Evolutionary conservation across 2,113 vertebrate genomes (phyloP), one percentile per base, ranked within the genome.

Genomic region (Gasterosteus nipponicus): DNA sequence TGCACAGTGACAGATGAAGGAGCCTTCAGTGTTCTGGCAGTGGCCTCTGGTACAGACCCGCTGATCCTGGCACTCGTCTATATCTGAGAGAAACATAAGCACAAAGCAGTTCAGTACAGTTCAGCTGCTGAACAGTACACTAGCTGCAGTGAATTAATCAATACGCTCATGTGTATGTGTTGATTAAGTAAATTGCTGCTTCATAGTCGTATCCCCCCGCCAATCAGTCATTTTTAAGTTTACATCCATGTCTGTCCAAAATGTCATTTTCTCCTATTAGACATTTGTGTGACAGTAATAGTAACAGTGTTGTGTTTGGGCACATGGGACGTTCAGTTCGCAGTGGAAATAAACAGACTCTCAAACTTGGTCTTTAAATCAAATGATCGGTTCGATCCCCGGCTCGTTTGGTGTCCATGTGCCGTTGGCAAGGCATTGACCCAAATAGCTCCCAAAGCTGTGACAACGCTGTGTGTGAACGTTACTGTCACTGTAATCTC

Each of bases 21-120:
- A 98, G 61, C 97, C 97, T 62, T 95, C 93, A 0, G 95, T 97
- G 92, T 99, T 99, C 68, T 94, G 92, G 91, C 98, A 99, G 80
- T 90, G 96, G 10, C 98, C 98, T 16, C 95, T 92, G 0, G 69
- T 81, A 65, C 98, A 99, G 39, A 98, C 81, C 1, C 86, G 91
- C 16, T 47, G 90, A 51, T 97, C 94, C 78, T 95, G 95, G 83
- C 97, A 99, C 81, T 99, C 98, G 0, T 99, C 96, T 58, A 96
- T 85, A 90, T 99, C 98, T 99, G 87, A 2, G 74, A 91, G 66
- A 68, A 33, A 46, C 14, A 42, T 0, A 18, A 22, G 35, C 35
- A 73, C 2, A 6, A 54, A 7, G 18, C 41, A 58, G 31, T 1
- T 46, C 10, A 56, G 7, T 6, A 19, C 57, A 68, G 5, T 39